These are phyloP conservation scores for Lates japonicus DNA, from an alignment of 2,797 vertebrate genomes.

Conservation along the genomic window DNA sequence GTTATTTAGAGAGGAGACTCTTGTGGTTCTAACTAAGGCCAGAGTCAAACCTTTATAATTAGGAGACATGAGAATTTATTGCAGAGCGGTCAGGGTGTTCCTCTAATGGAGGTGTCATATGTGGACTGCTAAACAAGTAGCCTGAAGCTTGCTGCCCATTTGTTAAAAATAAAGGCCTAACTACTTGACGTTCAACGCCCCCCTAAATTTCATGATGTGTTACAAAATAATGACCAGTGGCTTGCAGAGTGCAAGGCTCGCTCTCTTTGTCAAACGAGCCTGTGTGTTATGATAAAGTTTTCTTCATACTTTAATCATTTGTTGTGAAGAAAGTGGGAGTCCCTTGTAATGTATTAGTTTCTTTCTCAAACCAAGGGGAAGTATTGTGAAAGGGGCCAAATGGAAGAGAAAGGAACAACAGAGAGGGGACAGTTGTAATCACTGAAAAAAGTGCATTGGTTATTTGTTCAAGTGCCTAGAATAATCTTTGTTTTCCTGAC, in stretches of 20 bases:
- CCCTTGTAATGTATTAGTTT: constrained; percentile 17
- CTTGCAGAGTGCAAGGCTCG: constrained; percentile 41
- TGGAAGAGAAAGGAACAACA: neutral
- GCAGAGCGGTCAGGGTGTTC: constrained; percentile 58
- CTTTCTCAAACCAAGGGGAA: neutral
- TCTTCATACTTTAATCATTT: constrained; percentile 57
- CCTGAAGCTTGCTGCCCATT: constrained; percentile 71
- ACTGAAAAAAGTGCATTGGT: neutral
- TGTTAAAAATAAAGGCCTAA: constrained; percentile 81
- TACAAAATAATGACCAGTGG: constrained; percentile 81
- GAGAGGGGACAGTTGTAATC: neutral
- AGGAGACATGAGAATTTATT: constrained; percentile 76
- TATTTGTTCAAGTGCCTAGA: neutral
- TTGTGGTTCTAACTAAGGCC: constrained; percentile 65
- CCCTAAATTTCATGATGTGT: constrained; percentile 76
- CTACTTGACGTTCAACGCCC: constrained; percentile 68
- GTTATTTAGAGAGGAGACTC: constrained; percentile 71
- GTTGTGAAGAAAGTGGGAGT: constrained; percentile 39
- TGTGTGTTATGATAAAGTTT: constrained; percentile 59
- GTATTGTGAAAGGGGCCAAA: neutral
- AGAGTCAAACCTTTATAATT: constrained; percentile 81
- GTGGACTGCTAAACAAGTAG: constrained; percentile 75
- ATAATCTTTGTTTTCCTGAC: neutral
- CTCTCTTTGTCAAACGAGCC: constrained; percentile 58
- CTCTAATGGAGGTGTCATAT: constrained; percentile 82